Evolutionary conservation across 2,888 invertebrate genomes (phyloP).

Genomic region (Brachyptera putata): DNA sequence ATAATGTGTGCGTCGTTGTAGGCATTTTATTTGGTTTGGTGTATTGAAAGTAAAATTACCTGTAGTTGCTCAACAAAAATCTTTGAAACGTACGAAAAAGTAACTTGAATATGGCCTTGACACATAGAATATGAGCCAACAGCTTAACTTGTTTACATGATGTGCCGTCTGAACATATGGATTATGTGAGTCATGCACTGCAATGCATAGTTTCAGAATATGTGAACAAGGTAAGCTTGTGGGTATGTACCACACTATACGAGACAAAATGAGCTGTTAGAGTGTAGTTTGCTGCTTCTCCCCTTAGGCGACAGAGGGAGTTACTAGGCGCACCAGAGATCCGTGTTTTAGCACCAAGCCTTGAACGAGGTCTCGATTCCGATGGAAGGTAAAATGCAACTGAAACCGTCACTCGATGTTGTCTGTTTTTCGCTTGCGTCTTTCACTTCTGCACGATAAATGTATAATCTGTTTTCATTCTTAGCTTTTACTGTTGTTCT

Average conservation of each 20-base stretch:
- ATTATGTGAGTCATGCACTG: too few species aligned
- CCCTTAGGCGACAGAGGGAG: slow-evolving; percentile 26
- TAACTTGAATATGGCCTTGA: too few species aligned
- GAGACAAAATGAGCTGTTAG: too few species aligned
- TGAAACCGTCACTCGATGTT: background rate
- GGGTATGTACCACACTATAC: background rate
- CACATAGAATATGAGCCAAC: too few species aligned
- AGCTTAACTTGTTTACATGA: too few species aligned
- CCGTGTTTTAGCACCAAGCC: slow-evolving; percentile 75
- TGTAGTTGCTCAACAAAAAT: too few species aligned
- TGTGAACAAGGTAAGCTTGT: background rate
- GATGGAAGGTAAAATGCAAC: slow-evolving; percentile 15
- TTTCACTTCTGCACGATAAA: background rate
- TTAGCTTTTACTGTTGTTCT: background rate
- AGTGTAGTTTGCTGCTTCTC: slow-evolving; percentile 38
- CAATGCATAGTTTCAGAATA: background rate
- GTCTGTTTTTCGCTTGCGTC: background rate
- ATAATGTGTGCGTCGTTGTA: too few species aligned
- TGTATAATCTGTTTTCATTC: slow-evolving; percentile 1
- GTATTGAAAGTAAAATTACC: too few species aligned
- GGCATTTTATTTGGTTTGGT: too few species aligned
- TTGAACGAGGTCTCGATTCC: slow-evolving; percentile 70
- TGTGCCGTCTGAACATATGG: too few species aligned
- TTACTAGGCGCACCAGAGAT: slow-evolving; percentile 60
- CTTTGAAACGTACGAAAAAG: too few species aligned